These are phyloP conservation scores for Montipora cactus DNA, from an alignment of 64 coral and sea anemone genomes.

Conservation along the genomic window DNA sequence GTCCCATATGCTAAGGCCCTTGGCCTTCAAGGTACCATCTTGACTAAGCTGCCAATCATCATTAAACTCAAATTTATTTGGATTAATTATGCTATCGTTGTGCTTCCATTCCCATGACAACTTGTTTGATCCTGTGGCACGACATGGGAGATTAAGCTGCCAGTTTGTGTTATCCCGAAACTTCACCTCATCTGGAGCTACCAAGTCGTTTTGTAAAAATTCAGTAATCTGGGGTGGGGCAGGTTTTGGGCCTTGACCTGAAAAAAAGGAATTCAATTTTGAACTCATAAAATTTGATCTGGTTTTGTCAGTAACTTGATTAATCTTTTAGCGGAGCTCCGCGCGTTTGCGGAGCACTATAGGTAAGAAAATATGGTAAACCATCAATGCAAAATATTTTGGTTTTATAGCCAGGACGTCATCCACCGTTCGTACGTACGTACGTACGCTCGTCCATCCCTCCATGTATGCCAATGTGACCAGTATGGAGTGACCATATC, in stretches of 20 bases:
- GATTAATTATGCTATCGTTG: neutral
- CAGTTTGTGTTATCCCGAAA: too few relatives aligned
- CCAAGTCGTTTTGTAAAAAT: neutral
- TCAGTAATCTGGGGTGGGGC: neutral
- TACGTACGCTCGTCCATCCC: too few relatives aligned
- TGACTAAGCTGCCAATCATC: neutral
- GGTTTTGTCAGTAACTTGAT: too few relatives aligned
- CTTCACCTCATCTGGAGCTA: neutral
- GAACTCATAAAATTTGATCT: too few relatives aligned
- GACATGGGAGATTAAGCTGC: neutral
- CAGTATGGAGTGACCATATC: too few relatives aligned
- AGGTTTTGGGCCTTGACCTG: neutral
- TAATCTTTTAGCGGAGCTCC: too few relatives aligned
- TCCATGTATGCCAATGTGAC: too few relatives aligned
- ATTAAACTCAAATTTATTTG: neutral
- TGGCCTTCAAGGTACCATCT: neutral
- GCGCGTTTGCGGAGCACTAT: too few relatives aligned
- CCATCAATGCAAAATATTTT: too few relatives aligned
- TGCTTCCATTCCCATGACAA: neutral
- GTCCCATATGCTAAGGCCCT: neutral
- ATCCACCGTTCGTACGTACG: too few relatives aligned
- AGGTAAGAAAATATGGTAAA: too few relatives aligned
- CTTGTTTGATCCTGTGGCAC: neutral
- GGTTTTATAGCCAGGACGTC: too few relatives aligned
- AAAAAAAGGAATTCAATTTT: neutral